phyloP scores from a whole-genome alignment of 2,113 vertebrate genomes.

The Galbula dea region DNA sequence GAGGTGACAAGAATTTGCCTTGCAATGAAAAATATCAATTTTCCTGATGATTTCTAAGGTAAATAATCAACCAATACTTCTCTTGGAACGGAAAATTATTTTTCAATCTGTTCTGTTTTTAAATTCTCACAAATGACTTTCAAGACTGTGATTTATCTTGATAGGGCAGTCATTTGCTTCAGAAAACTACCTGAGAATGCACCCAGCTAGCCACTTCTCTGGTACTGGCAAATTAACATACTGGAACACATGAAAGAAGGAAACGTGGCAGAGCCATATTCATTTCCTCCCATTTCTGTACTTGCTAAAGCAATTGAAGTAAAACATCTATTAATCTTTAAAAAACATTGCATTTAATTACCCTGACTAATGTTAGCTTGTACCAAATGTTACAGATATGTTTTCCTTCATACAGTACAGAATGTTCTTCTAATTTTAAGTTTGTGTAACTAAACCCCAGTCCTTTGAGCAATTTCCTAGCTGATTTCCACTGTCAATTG shows the following conservation, averaged over 20 bases:
- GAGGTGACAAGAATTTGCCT: background rate
- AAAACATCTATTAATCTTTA: conserved; percentile 79
- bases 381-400: conserved; percentile 76
- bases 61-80: conserved; percentile 3
- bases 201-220: background rate
- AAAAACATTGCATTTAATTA: conserved; percentile 79
- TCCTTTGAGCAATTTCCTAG: conserved; percentile 57
- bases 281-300: conserved; percentile 58
- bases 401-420: conserved; percentile 76
- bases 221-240: conserved; percentile 25
- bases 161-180: background rate
- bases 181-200: background rate
- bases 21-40: background rate
- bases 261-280: background rate
- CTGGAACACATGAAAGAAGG: conserved; percentile 58
- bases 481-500: conserved; percentile 37
- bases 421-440: conserved; percentile 76
- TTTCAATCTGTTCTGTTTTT: background rate
- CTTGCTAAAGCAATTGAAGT: conserved; percentile 72
- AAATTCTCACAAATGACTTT: background rate
- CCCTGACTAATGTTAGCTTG: conserved; percentile 77
- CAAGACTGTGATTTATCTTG: background rate
- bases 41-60: background rate
- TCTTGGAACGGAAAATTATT: background rate
- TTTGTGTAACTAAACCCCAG: conserved; percentile 67